Conservation (phyloP, 53 echinoderm and acorn worm species). For the Mesocentrotus franciscanus region DNA sequence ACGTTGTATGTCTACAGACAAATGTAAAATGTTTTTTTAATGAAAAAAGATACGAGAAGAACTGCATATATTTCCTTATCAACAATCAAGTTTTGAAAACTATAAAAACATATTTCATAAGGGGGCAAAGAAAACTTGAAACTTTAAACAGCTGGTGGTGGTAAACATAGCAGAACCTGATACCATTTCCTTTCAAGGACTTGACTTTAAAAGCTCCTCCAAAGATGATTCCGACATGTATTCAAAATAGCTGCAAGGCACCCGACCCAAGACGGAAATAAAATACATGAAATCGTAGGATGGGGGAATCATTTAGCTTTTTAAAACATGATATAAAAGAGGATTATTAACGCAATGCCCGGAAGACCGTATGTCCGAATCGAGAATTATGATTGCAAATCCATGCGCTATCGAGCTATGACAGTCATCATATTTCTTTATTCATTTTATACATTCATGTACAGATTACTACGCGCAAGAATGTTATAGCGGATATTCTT, state of each 20-base stretch:
- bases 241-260: constrained; percentile 55
- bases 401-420: background rate
- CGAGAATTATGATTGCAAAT: constrained; percentile 45
- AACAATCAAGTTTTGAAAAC: background rate
- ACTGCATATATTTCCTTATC: no score
- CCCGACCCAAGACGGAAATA: background rate
- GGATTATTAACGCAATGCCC: constrained; percentile 30
- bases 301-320: background rate
- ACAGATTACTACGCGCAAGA: background rate
- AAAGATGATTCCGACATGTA: constrained; percentile 45
- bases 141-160: constrained; percentile 8
- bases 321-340: background rate
- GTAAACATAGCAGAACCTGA: background rate
- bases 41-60: no score
- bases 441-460: constrained; percentile 28
- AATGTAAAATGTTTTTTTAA: no score
- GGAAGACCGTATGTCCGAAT: constrained; percentile 45
- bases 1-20: no score
- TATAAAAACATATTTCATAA: background rate
- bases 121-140: background rate
- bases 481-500: constrained; percentile 15
- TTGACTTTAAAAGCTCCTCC: constrained; percentile 25
- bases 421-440: constrained; percentile 46
- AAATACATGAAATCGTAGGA: constrained; percentile 32
- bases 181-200: background rate